A percentile compares a stretch with the other conserved stretches of the same genome.
Evolutionary conservation across 2,888 invertebrate genomes (phyloP).

Genomic region (Trissolcus brochymenae): DNA sequence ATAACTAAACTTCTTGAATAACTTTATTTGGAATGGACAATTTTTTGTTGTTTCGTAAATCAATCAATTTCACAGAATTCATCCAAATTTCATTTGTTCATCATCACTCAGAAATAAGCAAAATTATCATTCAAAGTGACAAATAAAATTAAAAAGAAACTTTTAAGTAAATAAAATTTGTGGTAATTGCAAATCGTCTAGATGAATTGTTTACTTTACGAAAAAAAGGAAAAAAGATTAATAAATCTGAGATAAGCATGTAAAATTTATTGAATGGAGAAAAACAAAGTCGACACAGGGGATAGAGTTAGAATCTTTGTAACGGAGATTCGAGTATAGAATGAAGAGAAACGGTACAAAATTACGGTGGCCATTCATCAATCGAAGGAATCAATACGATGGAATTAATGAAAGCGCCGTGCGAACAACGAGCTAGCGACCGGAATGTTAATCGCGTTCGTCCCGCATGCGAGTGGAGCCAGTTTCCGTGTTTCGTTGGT

Average conservation of each 20-base stretch:
- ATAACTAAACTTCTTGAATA: no score
- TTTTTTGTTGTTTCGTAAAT: no score
- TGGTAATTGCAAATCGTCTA: no score
- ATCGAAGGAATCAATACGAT: constrained; percentile 77
- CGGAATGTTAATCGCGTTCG: constrained; percentile 77
- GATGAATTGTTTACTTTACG: no score
- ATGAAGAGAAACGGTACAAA: constrained; percentile 67
- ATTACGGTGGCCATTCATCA: constrained; percentile 77
- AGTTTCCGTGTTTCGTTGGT: constrained; percentile 67
- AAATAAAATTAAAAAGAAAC: no score
- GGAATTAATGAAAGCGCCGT: constrained; percentile 77
- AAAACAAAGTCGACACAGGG: constrained; percentile 26
- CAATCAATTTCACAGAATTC: no score
- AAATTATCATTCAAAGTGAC: no score
- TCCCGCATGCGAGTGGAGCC: constrained; percentile 71
- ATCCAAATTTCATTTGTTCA: no score
- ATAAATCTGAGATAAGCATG: constrained; percentile 10
- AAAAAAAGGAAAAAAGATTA: no score
- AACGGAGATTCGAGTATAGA: constrained; percentile 51
- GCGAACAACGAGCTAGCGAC: constrained; percentile 76
- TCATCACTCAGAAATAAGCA: no score
- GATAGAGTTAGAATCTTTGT: constrained; percentile 52
- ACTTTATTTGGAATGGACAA: no score
- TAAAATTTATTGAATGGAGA: constrained; percentile 7
- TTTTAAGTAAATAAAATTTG: no score